Base-by-base conservation (phyloP, 2,113 vertebrate species). In the Zosterops lateralis region DNA sequence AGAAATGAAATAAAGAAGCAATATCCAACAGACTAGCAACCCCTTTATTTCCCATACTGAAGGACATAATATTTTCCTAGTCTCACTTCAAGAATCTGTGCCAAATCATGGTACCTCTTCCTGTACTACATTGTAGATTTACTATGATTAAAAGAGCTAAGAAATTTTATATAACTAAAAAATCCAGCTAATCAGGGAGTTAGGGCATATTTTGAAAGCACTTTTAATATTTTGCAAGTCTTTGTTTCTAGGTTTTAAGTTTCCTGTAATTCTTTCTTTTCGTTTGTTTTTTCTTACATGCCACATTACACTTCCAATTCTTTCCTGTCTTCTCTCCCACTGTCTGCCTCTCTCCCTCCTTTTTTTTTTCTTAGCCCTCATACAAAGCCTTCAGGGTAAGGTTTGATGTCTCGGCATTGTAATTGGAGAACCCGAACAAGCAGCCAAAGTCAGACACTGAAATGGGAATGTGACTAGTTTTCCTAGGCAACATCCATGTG, bases 1-100 rank as follows among this genome's bases (percentile, higher is more conserved):
- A 93, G 73, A 65, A 78, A 75, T 64, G 54, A 65, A 78, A 75
- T 74, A 80, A 90, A 89, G 42, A 87, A 87, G 32, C 36, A 53
- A 77, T 87, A 92, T 93, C 29, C 31, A 76, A 66, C 31, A 53
- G 47, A 71, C 15, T 14, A 40, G 5, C 17, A 89, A 26, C 6
- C 6, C 6, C 19, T 57, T 38, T 50, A 75, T 85, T 47, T 56
- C 12, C 18, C 16, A 48, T 70, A 16, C 5, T 38, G 20, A 8
- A 68, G 20, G 47, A 51, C 4, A 21, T 32, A 67, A 85, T 47
- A 29, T 79, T 90, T 78, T 92, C 61, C 32, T 76, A 28, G 31
- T 12, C 22, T 74, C n/a, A 26, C 12, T 82, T 89, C 76, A 61
- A 85, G 51, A 78, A 71, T 14, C 20, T 17, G 10, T 90, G 40